Evolutionary conservation across 2,113 vertebrate species (phyloP).

Genomic region (Eidolon helvum): DNA sequence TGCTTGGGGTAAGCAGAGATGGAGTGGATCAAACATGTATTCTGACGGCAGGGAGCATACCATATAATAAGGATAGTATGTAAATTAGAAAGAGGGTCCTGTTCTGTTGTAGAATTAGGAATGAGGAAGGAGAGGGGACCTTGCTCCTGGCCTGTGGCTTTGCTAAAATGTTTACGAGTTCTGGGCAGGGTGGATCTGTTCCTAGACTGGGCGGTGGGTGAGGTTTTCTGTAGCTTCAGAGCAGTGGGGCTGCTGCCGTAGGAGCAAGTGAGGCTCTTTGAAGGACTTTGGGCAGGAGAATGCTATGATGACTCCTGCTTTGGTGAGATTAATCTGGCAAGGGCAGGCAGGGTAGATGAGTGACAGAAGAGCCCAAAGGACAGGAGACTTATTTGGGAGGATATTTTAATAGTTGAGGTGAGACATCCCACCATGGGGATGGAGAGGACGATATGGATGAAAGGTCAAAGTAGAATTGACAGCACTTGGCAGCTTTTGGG

Average conservation of each 20-base stretch:
- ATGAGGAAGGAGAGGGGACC: background rate
- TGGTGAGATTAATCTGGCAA: background rate
- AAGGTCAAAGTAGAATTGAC: background rate
- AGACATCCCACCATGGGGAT: background rate
- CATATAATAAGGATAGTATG: background rate
- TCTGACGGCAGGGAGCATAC: background rate
- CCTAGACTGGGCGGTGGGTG: background rate
- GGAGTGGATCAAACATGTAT: background rate
- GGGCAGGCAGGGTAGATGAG: background rate
- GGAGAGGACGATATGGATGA: background rate
- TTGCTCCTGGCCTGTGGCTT: background rate
- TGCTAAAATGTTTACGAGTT: background rate
- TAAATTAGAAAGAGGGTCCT: background rate
- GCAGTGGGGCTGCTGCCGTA: background rate
- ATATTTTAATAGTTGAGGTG: background rate
- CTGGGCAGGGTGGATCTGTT: background rate
- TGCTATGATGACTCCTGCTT: background rate
- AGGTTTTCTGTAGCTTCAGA: background rate
- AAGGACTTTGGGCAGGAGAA: background rate
- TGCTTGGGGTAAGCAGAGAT: background rate
- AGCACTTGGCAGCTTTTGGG: background rate
- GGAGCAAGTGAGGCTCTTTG: background rate
- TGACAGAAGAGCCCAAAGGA: background rate
- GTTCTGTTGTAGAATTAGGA: background rate
- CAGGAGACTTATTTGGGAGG: background rate